Conservation (phyloP, 2,113 vertebrate genomes). For the Rana temporaria region DNA sequence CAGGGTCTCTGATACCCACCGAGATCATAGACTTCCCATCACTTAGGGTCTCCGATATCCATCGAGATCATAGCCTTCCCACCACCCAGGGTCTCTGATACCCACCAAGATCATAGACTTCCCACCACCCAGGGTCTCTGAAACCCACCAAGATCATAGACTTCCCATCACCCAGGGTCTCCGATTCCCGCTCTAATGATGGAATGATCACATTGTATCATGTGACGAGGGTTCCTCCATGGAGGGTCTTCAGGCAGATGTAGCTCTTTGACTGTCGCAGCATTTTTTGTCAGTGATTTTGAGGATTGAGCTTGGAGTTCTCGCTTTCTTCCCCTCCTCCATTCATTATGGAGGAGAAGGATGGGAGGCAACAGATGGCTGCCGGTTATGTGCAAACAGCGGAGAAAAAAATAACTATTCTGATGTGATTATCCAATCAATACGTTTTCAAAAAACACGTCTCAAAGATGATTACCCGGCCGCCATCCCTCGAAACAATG, state of each 20-base stretch:
- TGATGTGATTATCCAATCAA: constrained; percentile 45
- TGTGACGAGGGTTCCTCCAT: too few species aligned
- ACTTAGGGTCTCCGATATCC: too few species aligned
- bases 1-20: too few species aligned
- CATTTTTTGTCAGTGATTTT: neutral
- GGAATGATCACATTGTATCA: too few species aligned
- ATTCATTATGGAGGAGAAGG: constrained; percentile 1
- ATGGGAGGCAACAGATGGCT: constrained; percentile 27
- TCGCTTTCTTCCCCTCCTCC: neutral
- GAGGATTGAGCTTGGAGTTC: neutral
- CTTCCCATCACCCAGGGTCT: too few species aligned
- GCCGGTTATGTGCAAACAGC: neutral
- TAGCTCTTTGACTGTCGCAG: neutral
- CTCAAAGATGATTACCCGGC: constrained; percentile 40
- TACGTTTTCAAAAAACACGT: constrained; percentile 37
- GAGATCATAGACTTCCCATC: too few species aligned
- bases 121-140: too few species aligned
- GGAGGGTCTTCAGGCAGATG: neutral
- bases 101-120: too few species aligned
- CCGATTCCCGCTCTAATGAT: too few species aligned
- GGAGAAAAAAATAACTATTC: neutral
- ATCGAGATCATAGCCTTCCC: too few species aligned
- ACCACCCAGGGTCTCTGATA: too few species aligned
- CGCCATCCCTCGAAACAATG: constrained; percentile 25
- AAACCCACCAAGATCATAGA: too few species aligned